Conservation (phyloP, 2,888 invertebrate species). For the Acrobasis suavella region DNA sequence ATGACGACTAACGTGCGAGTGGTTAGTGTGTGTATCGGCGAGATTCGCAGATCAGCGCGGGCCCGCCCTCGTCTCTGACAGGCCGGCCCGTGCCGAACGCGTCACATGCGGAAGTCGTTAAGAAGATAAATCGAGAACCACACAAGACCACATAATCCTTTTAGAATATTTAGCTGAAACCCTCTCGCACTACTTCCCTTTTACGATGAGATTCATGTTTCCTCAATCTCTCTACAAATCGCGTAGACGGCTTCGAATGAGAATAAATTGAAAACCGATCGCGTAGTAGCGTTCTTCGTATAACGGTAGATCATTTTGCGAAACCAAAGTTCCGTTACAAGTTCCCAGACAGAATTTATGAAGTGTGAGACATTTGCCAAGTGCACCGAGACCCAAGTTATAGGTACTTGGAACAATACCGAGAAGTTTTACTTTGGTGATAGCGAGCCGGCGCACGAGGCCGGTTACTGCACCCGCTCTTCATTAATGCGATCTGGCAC, state of each 20-base stretch:
- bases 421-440: slow-evolving; percentile 49
- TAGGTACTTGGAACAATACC: slow-evolving; percentile 55
- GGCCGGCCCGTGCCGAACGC: slow-evolving; percentile 41
- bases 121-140: slow-evolving; percentile 71
- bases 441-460: slow-evolving; percentile 30
- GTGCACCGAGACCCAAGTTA: slow-evolving; percentile 54
- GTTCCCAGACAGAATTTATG: slow-evolving; percentile 56
- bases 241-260: neutral
- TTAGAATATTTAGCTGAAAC: slow-evolving; percentile 59
- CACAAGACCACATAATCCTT: slow-evolving; percentile 65
- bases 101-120: slow-evolving; percentile 72
- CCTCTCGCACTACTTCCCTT: slow-evolving; percentile 46
- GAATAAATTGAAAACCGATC: slow-evolving; percentile 7
- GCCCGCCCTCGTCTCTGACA: slow-evolving; percentile 30
- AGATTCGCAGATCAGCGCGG: slow-evolving; percentile 28
- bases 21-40: slow-evolving; percentile 54
- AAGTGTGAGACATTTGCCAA: slow-evolving; percentile 57
- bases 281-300: slow-evolving; percentile 4
- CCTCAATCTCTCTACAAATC: slow-evolving; percentile 29
- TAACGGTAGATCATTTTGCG: slow-evolving; percentile 23
- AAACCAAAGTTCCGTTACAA: slow-evolving; percentile 49
- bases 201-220: slow-evolving; percentile 40
- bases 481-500: slow-evolving; percentile 47
- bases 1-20: slow-evolving; percentile 69
- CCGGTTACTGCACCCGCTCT: slow-evolving; percentile 23